Evolutionary conservation across 2,113 vertebrate genomes (phyloP), one percentile per base, ranked within the genome.

Genomic region (Syngnathus floridae): DNA sequence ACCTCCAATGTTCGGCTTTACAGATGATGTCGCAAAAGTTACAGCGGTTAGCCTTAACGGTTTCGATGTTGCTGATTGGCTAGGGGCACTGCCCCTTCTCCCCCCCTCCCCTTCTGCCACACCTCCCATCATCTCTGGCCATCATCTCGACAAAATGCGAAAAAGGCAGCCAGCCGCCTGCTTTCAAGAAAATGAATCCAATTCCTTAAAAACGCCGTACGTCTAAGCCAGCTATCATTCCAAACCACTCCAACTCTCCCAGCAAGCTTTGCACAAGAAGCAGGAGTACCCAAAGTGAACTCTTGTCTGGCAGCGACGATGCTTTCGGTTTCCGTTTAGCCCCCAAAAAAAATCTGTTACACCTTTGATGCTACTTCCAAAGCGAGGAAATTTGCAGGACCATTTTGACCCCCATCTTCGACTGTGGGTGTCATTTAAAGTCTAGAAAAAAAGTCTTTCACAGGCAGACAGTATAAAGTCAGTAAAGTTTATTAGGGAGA

Each of bases 201-300:
- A 22, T 55, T 77, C 69, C 69, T 75, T 61, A 17, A 58, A 58
- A 43, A 14, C 78, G 37, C 9, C 11, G 52, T 2, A 26, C 22
- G 49, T 56, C 77, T 83, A 72, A 80, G 72, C 71, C 66, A 54
- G 26, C 59, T 75, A 84, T 78, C 79, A 68, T 64, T 60, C 26
- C 4, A 67, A 76, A 82, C 57, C 76, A 76, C 70, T 73, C 72
- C 56, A 56, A 57, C 51, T 66, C 49, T 71, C 22, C 26, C n/a
- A 16, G 64, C 52, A 21, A 72, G 62, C 64, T 58, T 51, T 61
- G 49, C 67, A 64, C 37, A 61, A 65, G 60, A 74, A 59, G 60
- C 38, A 21, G 40, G 43, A 55, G 61, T 83, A 78, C 70, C 55
- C 22, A 37, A 66, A 57, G 5, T 86, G 77, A 87, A 82, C 79